These are phyloP conservation scores for Nemoura dubitans DNA, from an alignment of 2,888 invertebrate species.

Conservation along the genomic window DNA sequence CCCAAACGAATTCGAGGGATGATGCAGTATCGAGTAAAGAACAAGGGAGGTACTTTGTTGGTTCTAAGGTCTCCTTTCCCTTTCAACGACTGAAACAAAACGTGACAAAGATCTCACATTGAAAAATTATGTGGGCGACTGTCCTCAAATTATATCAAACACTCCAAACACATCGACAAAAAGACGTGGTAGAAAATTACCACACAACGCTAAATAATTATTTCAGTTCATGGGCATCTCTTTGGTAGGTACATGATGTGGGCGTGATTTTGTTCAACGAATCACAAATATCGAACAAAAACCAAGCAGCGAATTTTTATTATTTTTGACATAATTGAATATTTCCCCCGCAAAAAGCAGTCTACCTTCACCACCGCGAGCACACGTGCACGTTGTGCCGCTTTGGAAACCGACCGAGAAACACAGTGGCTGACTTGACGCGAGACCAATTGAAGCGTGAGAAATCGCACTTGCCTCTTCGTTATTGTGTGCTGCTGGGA, in stretches of 20 bases:
- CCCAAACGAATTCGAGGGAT: no score
- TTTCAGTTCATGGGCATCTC: background rate
- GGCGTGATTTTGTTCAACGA: background rate
- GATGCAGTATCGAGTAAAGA: no score
- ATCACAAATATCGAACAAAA: constrained; percentile 3
- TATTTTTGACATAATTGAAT: constrained; percentile 1
- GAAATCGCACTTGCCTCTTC: background rate
- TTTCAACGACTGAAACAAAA: no score
- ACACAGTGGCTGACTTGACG: background rate
- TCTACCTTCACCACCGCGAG: background rate
- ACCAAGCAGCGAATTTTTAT: background rate
- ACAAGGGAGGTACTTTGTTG: no score
- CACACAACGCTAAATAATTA: background rate
- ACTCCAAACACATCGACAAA: background rate
- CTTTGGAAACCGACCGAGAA: background rate
- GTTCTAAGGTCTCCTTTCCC: no score
- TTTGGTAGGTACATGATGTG: background rate
- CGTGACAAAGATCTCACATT: no score
- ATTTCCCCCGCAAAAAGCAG: background rate
- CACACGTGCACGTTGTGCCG: background rate
- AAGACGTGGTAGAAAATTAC: background rate
- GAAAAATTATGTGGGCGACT: background rate
- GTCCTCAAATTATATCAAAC: background rate
- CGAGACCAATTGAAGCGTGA: background rate
- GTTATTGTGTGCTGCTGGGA: background rate